Base-by-base conservation (phyloP, 1,140 invertebrate genomes). In the Ostrea denselamellosa region DNA sequence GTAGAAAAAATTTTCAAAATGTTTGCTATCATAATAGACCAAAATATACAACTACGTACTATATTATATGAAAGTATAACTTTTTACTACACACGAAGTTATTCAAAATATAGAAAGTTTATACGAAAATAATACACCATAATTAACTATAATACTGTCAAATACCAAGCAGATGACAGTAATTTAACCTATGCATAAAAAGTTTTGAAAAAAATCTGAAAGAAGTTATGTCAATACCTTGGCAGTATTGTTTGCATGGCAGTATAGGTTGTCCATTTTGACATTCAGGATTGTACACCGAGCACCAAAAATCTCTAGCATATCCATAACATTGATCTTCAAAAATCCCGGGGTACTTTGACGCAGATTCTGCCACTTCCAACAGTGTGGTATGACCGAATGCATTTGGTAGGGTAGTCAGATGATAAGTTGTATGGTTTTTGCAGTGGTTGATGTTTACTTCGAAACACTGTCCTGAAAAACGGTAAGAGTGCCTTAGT, bases 211-310 rank as follows among this genome's bases (percentile, higher is more conserved):
- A 44, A 44, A 44, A 44, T 44, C 34, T 44, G 1, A 44, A 44
- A 62, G n/a, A 62, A 62, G 14, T 17, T 8, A 62, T 19, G n/a
- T 28, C 14, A 28, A 85, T 90, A 88, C 87, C 87, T 68, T 89
- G 9, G 85, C 92, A 92, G 65, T 90, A 92, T 5, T 77, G 81
- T 22, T 86, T 82, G 85, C 92, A 92, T 17, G 92, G 92, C 8
- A 90, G 90, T 19, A 92, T 88, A 14, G 86, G 86, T 56, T 83
- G 82, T 14, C 88, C 85, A 68, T 89, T 82, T 25, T 68, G 65
- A 86, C 92, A 92, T 34, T 90, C 89, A 3, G 92, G 92, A 4
- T 87, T 86, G 82, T 89, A 89, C 0, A 89, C 83, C 14, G 89
- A 86, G 85, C 92, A 92, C 68, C 89, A 90, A 51, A 91, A 92